Percentiles rank a stretch among this genome's conserved stretches.
Evolutionary conservation across 2,888 invertebrate species (phyloP).

Genomic region (Cynaeus angustus): DNA sequence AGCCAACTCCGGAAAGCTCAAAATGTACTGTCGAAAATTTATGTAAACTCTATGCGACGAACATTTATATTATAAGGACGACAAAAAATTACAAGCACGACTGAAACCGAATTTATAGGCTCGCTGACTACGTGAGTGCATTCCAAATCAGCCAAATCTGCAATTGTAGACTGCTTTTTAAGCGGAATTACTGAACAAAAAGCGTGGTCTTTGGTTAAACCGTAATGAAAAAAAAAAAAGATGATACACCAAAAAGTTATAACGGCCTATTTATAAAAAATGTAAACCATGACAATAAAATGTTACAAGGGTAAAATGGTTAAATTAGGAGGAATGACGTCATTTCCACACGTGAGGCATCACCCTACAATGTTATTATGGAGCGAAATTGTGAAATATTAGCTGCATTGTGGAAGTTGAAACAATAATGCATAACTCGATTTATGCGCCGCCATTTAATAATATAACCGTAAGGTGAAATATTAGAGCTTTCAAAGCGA

Average conservation of each 20-base stretch:
- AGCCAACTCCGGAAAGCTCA: conserved; percentile 7
- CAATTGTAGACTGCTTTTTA: conserved; percentile 13
- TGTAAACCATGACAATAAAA: background rate
- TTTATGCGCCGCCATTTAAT: conserved; percentile 6
- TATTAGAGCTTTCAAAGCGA: conserved; percentile 2
- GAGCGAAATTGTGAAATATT: conserved; percentile 4
- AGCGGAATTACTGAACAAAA: too few species aligned
- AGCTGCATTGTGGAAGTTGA: conserved; percentile 4
- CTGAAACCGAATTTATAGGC: conserved; percentile 9
- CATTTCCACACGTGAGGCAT: background rate
- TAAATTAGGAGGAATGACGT: background rate
- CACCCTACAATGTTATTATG: background rate
- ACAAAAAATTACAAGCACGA: conserved; percentile 3
- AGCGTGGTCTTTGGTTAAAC: too few species aligned
- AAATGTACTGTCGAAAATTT: conserved; percentile 4
- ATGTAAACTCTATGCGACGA: conserved; percentile 5
- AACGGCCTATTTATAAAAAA: too few species aligned
- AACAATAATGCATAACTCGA: conserved; percentile 8
- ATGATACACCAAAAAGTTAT: too few species aligned
- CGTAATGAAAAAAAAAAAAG: too few species aligned
- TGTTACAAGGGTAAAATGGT: background rate
- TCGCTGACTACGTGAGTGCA: conserved; percentile 5
- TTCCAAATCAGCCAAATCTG: conserved; percentile 14
- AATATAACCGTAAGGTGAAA: conserved; percentile 5
- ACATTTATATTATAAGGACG: conserved; percentile 10